Evolutionary conservation across 2,888 invertebrate species (phyloP).

Genomic region (Diarsia dahlii): DNA sequence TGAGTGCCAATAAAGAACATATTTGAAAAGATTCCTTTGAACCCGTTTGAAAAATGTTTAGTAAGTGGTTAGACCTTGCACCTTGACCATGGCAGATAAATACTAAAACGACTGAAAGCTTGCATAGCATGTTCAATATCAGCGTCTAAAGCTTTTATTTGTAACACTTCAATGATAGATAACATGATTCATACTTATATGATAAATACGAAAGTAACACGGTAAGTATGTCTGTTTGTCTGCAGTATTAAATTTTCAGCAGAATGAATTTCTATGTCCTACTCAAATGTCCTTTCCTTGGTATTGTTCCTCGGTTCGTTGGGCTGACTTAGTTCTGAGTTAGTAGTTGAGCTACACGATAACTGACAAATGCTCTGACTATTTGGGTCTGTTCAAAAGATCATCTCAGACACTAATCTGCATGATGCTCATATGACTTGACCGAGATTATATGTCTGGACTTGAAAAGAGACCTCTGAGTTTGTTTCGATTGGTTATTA

Average conservation of each 20-base stretch:
- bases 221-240: background rate
- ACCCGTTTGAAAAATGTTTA: background rate
- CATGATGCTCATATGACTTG: background rate
- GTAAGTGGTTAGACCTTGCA: background rate
- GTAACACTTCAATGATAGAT: slow-evolving; percentile 22
- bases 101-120: background rate
- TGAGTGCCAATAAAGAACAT: background rate
- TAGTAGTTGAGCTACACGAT: background rate
- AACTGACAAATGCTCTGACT: background rate
- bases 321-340: no score
- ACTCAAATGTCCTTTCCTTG: background rate
- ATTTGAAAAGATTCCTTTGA: background rate
- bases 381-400: background rate
- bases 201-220: background rate
- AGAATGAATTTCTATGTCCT: background rate
- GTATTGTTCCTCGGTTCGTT: background rate
- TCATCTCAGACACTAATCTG: background rate
- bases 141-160: background rate
- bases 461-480: no score
- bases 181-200: slow-evolving; percentile 8
- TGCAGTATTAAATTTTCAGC: no score
- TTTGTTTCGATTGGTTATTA: no score
- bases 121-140: slow-evolving; percentile 7
- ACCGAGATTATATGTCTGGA: background rate
- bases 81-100: slow-evolving; percentile 16